Percentiles rank a stretch among this genome's conserved stretches.
Evolutionary conservation across 2,888 invertebrate genomes (phyloP).

Genomic region (Aproaerema taeniolella): DNA sequence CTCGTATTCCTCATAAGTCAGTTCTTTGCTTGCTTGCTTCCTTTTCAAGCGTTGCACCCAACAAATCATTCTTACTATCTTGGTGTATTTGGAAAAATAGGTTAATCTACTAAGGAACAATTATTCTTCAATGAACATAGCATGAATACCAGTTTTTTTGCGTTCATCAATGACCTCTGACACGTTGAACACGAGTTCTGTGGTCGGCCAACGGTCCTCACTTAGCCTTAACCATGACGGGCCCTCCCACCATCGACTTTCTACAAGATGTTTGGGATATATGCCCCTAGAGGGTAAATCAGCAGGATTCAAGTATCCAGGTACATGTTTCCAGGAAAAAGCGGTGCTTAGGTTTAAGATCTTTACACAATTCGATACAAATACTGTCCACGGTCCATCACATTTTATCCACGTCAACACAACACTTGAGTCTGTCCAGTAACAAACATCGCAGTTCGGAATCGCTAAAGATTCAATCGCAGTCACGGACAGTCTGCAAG

Average conservation of each 20-base stretch:
- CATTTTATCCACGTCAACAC: no score
- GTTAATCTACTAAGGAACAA: no score
- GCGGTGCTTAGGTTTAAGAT: not conserved
- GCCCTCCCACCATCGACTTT: not conserved
- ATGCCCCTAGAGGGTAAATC: not conserved
- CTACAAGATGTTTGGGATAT: not conserved
- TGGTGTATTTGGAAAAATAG: no score
- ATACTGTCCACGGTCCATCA: not conserved
- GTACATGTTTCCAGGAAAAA: not conserved
- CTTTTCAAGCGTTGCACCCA: no score
- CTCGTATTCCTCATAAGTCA: not conserved
- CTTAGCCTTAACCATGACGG: not conserved
- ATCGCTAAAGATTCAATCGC: not conserved
- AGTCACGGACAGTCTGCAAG: not conserved
- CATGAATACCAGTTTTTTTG: not conserved
- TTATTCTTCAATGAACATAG: not conserved
- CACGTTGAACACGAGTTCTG: not conserved
- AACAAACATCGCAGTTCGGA: not conserved
- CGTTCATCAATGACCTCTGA: not conserved
- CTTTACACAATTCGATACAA: not conserved
- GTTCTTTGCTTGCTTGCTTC: not conserved
- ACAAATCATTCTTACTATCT: not conserved
- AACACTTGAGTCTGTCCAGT: conserved; percentile 2
- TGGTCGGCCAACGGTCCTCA: not conserved
- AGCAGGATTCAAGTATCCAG: not conserved